Percentiles rank a stretch among this genome's conserved stretches.
Evolutionary conservation across 2,888 invertebrate genomes (phyloP).

Genomic region (Pegoplata infirma): DNA sequence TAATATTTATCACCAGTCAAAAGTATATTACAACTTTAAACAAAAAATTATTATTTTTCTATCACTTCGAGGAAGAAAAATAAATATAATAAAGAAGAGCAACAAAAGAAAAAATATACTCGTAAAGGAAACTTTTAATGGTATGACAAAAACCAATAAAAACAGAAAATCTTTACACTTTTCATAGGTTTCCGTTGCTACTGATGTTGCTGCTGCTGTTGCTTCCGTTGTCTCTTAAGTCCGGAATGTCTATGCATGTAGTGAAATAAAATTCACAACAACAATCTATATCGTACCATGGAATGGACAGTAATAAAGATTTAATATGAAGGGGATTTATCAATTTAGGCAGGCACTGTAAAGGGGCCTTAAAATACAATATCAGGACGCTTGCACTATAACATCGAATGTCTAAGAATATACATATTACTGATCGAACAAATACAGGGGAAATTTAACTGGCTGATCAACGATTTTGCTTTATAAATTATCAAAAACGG

Average conservation of each 20-base stretch:
- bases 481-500: too few species aligned
- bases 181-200: conserved; percentile 25
- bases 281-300: not conserved
- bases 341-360: not conserved
- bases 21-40: conserved; percentile 41
- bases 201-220: conserved; percentile 1
- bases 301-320: conserved; percentile 25
- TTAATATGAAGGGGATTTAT: conserved; percentile 30
- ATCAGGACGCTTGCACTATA: too few species aligned
- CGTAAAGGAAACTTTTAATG: conserved; percentile 35
- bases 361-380: not conserved
- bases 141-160: conserved; percentile 48
- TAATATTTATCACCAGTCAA: conserved; percentile 54
- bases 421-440: too few species aligned
- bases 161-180: conserved; percentile 28
- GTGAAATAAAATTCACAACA: not conserved
- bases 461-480: too few species aligned
- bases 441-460: too few species aligned
- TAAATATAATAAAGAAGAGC: too few species aligned
- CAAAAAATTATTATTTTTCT: conserved; percentile 44
- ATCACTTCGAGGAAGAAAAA: conserved; percentile 21
- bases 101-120: not conserved
- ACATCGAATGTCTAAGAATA: too few species aligned
- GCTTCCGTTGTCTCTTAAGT: not conserved
- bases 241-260: not conserved